phyloP scores from a whole-genome alignment of 1,140 invertebrate genomes.

The Amphibalanus amphitrite region DNA sequence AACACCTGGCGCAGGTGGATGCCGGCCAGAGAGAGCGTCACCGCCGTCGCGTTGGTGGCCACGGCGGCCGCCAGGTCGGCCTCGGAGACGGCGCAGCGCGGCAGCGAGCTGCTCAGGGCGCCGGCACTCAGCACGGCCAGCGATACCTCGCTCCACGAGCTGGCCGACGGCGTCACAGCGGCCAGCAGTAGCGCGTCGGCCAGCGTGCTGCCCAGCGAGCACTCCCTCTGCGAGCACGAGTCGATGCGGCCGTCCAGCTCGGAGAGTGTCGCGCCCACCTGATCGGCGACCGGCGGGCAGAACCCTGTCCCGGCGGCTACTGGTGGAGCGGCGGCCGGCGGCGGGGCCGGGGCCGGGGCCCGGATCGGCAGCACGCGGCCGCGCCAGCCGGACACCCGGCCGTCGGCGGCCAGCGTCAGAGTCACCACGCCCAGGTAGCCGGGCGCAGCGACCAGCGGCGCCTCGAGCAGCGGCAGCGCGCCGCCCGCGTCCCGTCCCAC shows the following conservation, averaged over 20 bases:
- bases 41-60: neutral
- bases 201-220: neutral
- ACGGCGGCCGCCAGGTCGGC: neutral
- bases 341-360: too few species aligned
- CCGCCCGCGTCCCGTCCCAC: neutral
- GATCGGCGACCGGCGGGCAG: too few species aligned
- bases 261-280: neutral
- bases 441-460: neutral
- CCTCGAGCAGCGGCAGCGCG: neutral
- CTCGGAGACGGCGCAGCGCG: neutral
- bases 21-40: neutral
- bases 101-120: too few species aligned
- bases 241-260: neutral
- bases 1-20: neutral
- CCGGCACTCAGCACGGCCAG: neutral
- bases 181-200: neutral
- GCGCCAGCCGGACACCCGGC: neutral
- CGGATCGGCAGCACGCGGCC: neutral
- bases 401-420: neutral
- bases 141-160: neutral
- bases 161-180: neutral
- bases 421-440: neutral
- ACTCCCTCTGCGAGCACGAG: neutral
- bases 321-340: too few species aligned
- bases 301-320: too few species aligned